Conservation (phyloP, 2,888 invertebrate genomes). For the Linnaemya vulpina region DNA sequence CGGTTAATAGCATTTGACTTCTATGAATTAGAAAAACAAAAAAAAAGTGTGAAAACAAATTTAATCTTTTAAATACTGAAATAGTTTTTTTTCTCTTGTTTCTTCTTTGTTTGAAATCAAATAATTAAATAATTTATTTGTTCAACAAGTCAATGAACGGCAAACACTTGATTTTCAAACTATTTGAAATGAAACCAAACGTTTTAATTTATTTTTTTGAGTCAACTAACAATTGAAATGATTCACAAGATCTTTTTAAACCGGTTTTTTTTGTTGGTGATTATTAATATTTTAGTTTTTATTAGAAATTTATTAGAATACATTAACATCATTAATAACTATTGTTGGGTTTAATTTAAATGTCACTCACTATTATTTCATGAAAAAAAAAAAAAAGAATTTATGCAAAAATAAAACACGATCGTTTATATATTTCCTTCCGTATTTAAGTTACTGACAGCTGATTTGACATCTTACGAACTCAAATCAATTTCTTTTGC, state of each 20-base stretch:
- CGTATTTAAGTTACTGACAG: conserved; percentile 49
- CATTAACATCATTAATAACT: conserved; percentile 48
- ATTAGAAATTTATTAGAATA: conserved; percentile 1
- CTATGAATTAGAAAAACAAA: conserved; percentile 33
- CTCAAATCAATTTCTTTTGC: not conserved
- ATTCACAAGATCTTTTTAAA: conserved; percentile 41
- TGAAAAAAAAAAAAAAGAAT: too few species aligned
- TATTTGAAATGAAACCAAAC: conserved; percentile 62
- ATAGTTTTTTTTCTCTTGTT: not conserved
- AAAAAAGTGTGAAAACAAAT: conserved; percentile 29
- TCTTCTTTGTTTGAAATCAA: not conserved
- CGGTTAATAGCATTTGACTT: conserved; percentile 59
- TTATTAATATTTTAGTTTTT: not conserved
- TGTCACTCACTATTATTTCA: conserved; percentile 33
- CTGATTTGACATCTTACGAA: conserved; percentile 22
- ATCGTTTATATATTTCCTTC: conserved; percentile 55
- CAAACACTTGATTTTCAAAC: not conserved
- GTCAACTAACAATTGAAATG: conserved; percentile 14
- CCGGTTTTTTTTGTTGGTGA: conserved; percentile 5
- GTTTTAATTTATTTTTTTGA: conserved; percentile 28
- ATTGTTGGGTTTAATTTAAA: conserved; percentile 40
- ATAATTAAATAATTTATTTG: conserved; percentile 34
- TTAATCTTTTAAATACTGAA: conserved; percentile 8
- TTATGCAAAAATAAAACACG: too few species aligned
- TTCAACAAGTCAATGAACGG: conserved; percentile 59